Evolutionary conservation across 1,140 invertebrate genomes (phyloP), one percentile per base, ranked within the genome.

Genomic region (Globodera ellingtonae): DNA sequence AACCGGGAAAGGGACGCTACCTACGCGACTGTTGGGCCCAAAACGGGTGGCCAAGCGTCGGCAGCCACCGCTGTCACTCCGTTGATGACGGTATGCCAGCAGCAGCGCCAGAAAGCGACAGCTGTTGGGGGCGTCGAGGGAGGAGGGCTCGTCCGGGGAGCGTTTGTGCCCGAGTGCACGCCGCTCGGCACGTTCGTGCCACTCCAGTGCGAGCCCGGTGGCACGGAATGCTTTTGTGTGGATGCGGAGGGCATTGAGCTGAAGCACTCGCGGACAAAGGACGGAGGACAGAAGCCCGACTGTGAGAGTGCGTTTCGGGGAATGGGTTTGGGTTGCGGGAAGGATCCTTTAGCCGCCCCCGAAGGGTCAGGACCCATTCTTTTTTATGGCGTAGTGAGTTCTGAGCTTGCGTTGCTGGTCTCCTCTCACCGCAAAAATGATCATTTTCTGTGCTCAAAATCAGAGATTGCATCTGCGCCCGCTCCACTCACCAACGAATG

Each of bases 221-320:
- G 76, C n/a, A 59, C 75, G 13, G 79, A 79, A 50, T 89, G 87
- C 78, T 89, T 89, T 82, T 89, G 87, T 75, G 87, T 89, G 1
- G 80, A 86, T 65, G 67, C 66, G 9, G 72, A 85, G 8, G 87
- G 87, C 18, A 89, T 89, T 66, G 87, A 89, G 75, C 78, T 89
- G 7, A 75, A 86, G 35, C 85, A 89, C 73, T 89, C 87, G 21
- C 81, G 87, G 47, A 75, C 80, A 79, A 82, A 65, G 82, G 50
- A 86, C 83, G 78, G 56, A 18, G 56, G 10, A 44, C 62, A 48
- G 24, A 84, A 84, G 71, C 87, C 87, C 8, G 84, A 88, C 72
- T 88, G 87, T 66, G 87, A 86, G 67, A 87, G 86, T 88, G 78
- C 76, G 85, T 79, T 15, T 56, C 13, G 50, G 10, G 50, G 10